Evolutionary conservation across 2,797 vertebrate species (phyloP).

Genomic region (Bucorvus abyssinicus): DNA sequence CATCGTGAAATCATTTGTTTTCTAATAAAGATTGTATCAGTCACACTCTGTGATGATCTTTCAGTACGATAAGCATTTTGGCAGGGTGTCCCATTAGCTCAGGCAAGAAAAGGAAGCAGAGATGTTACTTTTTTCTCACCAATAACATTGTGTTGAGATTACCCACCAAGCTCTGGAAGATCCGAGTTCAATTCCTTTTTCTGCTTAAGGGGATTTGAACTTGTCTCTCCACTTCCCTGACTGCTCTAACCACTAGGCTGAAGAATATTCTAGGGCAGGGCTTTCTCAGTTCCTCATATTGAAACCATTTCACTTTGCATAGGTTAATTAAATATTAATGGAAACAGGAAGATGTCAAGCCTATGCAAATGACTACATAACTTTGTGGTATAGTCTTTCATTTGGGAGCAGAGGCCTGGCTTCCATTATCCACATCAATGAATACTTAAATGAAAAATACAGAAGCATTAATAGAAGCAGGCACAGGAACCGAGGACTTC

Average conservation of each 20-base stretch:
- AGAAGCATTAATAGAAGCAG: constrained; percentile 35
- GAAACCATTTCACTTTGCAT: constrained; percentile 64
- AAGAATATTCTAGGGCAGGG: constrained; percentile 57
- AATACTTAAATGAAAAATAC: constrained; percentile 60
- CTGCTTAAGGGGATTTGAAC: constrained; percentile 60
- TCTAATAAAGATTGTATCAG: constrained; percentile 64
- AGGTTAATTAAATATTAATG: constrained; percentile 65
- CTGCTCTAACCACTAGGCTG: constrained; percentile 49
- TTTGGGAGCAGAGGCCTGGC: constrained; percentile 49
- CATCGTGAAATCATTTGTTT: constrained; percentile 38
- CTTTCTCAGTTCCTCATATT: constrained; percentile 61
- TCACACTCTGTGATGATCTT: constrained; percentile 39
- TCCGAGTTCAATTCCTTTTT: constrained; percentile 7
- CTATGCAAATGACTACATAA: constrained; percentile 53
- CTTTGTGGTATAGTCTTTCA: constrained; percentile 49
- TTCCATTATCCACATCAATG: constrained; percentile 66
- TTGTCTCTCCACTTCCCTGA: constrained; percentile 58
- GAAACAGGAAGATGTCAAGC: constrained; percentile 61
- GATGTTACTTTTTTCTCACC: constrained; percentile 48
- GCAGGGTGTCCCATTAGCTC: background rate
- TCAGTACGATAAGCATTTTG: constrained; percentile 12
- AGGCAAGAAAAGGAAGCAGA: constrained; percentile 26
- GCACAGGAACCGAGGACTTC: constrained; percentile 59
- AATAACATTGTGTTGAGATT: background rate
- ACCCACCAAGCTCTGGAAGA: constrained; percentile 10